These are phyloP conservation scores for Catonia carolina DNA, from an alignment of 2,888 invertebrate genomes.

Conservation along the genomic window DNA sequence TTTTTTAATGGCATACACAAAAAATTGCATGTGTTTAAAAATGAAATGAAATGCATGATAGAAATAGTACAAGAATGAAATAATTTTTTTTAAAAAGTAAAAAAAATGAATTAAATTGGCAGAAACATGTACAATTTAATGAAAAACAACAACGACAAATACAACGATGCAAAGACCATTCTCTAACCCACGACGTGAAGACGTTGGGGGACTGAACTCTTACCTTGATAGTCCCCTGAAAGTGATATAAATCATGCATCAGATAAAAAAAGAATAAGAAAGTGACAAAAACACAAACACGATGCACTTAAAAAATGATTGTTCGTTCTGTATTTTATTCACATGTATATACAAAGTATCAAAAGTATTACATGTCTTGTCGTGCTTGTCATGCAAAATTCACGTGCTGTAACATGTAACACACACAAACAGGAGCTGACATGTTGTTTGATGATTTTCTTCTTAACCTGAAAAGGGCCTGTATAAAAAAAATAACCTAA, in stretches of 20 bases:
- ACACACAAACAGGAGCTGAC: slow-evolving; percentile 16
- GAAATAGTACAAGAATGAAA: too few relatives aligned
- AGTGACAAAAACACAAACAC: slow-evolving; percentile 14
- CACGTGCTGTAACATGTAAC: slow-evolving; percentile 24
- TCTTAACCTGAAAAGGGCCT: slow-evolving; percentile 13
- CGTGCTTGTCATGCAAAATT: slow-evolving; percentile 4
- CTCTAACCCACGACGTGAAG: slow-evolving; percentile 11
- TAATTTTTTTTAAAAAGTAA: too few relatives aligned
- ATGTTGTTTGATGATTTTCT: neutral
- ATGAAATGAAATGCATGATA: too few relatives aligned
- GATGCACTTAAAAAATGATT: slow-evolving; percentile 17
- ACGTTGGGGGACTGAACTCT: slow-evolving; percentile 24
- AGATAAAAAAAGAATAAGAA: slow-evolving; percentile 11
- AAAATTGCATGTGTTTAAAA: too few relatives aligned
- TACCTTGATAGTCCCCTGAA: slow-evolving; percentile 24
- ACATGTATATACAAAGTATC: slow-evolving; percentile 21
- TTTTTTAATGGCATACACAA: too few relatives aligned
- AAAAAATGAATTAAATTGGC: too few relatives aligned
- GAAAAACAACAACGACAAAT: slow-evolving; percentile 7
- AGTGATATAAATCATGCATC: slow-evolving; percentile 21
- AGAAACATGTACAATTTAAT: too few relatives aligned
- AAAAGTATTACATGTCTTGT: neutral
- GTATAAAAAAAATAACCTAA: neutral
- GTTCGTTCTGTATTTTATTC: neutral
- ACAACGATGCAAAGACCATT: slow-evolving; percentile 4